phyloP scores from a whole-genome alignment of 2,797 vertebrate genomes.

The Hapalemur alaotrensis region DNA sequence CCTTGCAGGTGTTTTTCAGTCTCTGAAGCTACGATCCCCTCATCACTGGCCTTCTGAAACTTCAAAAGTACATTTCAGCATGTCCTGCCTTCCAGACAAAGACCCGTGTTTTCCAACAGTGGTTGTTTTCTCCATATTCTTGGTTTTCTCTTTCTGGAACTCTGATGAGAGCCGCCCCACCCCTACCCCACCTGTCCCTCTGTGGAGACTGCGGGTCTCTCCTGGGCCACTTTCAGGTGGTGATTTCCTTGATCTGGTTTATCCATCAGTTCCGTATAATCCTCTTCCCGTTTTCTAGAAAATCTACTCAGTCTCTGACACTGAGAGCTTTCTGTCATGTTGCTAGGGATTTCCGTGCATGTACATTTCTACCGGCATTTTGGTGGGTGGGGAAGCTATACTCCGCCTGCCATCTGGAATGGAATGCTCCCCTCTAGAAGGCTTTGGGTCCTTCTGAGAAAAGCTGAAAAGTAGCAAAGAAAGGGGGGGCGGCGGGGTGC shows the following conservation, averaged over 20 bases:
- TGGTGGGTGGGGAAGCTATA: not conserved
- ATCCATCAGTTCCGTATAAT: not conserved
- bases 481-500: not conserved
- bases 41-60: not conserved
- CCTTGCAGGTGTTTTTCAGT: not conserved
- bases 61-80: not conserved
- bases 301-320: not conserved
- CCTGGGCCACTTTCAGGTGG: not conserved
- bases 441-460: not conserved
- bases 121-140: not conserved
- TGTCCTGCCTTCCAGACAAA: not conserved
- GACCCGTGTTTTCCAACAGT: not conserved
- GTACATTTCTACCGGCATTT: not conserved
- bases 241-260: not conserved
- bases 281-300: not conserved
- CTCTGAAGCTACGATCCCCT: not conserved
- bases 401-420: not conserved
- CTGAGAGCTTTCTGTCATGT: not conserved
- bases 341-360: rapidly evolving
- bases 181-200: not conserved
- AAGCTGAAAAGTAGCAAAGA: not conserved
- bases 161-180: not conserved
- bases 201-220: not conserved
- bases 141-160: not conserved
- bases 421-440: not conserved